Conservation (phyloP, 2,888 invertebrate species). For the Xanthia togata region DNA sequence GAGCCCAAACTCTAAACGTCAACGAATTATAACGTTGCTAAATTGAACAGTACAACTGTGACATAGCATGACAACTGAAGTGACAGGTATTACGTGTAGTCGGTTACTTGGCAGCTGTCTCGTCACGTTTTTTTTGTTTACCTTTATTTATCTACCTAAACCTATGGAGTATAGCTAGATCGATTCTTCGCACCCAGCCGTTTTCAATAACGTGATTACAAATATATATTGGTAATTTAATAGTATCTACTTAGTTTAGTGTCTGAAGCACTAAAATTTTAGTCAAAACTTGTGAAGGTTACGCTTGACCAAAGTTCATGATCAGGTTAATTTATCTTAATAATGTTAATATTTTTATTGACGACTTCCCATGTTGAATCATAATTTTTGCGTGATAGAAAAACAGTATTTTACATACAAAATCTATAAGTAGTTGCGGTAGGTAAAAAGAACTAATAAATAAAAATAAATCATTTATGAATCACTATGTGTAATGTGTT, state of each 20-base stretch:
- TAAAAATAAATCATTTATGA: neutral
- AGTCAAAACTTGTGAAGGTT: conserved; percentile 13
- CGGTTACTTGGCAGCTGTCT: no score
- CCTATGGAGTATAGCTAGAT: no score
- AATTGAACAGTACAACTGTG: no score
- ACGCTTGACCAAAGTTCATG: conserved; percentile 25
- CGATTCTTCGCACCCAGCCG: no score
- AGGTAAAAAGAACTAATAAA: neutral
- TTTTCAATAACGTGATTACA: no score
- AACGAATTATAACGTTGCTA: no score
- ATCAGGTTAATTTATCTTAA: conserved; percentile 30
- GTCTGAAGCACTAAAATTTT: neutral
- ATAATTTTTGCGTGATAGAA: conserved; percentile 18
- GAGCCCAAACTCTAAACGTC: no score
- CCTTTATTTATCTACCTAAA: no score
- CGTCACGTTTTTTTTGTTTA: no score
- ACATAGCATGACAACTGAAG: no score
- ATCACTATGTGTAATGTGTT: neutral
- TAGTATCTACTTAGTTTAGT: neutral
- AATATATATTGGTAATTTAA: no score
- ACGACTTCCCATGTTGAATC: conserved; percentile 9
- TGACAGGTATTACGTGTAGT: no score
- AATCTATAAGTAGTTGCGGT: neutral
- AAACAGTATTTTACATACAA: conserved; percentile 38
- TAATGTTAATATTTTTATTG: conserved; percentile 10